Evolutionary conservation across 2,113 vertebrate genomes (phyloP).

Genomic region (Eolophus roseicapilla): DNA sequence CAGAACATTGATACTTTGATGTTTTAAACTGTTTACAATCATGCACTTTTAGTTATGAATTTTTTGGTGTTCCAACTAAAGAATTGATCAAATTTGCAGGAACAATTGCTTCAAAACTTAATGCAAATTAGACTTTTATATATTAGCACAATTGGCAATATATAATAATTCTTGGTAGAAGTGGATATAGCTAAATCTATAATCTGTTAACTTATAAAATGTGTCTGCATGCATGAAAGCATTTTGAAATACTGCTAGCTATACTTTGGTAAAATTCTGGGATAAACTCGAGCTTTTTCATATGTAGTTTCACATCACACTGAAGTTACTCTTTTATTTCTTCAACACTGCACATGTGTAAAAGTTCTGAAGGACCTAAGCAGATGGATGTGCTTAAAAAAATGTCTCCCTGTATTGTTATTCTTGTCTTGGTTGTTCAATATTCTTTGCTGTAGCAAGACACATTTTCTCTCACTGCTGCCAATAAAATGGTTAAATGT

Average conservation of each 20-base stretch:
- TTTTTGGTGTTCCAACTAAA: not conserved
- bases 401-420: not conserved
- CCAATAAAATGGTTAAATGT: not conserved
- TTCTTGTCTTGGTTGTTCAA: not conserved
- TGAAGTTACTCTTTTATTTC: not conserved
- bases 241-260: not conserved
- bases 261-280: not conserved
- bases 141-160: not conserved
- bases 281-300: not conserved
- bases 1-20: not conserved
- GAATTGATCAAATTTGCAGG: not conserved
- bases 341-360: not conserved
- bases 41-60: not conserved
- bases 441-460: not conserved
- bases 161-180: not conserved
- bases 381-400: constrained; percentile 14
- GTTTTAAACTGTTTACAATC: not conserved
- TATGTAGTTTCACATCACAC: not conserved
- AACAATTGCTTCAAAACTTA: not conserved
- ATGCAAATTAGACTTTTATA: not conserved
- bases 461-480: not conserved
- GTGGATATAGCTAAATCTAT: not conserved
- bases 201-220: not conserved
- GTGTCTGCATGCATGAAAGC: not conserved
- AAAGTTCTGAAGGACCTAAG: not conserved